Evolutionary conservation across 2,888 invertebrate species (phyloP).

Genomic region (Cosmia pyralina): DNA sequence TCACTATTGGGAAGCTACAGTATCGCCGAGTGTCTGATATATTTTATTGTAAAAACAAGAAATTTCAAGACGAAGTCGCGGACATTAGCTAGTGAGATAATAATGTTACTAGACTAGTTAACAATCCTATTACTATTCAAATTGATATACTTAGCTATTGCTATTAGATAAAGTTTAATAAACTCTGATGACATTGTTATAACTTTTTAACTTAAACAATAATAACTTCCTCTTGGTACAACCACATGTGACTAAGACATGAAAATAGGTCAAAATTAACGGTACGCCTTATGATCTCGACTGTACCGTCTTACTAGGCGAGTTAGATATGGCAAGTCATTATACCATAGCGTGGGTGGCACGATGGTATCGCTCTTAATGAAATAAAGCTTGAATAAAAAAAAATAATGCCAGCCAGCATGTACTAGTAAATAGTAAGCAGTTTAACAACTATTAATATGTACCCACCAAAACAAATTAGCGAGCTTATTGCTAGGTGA

Average conservation of each 20-base stretch:
- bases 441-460: constrained; percentile 39
- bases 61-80: not conserved
- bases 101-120: constrained; percentile 26
- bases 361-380: constrained; percentile 86
- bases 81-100: not conserved
- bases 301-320: constrained; percentile 70
- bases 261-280: constrained; percentile 63
- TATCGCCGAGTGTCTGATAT: too few relatives aligned
- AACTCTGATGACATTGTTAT: constrained; percentile 50
- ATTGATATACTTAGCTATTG: constrained; percentile 18
- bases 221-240: constrained; percentile 40
- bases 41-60: not conserved
- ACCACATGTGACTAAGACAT: constrained; percentile 41
- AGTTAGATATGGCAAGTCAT: constrained; percentile 88
- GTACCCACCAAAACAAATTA: constrained; percentile 46
- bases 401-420: constrained; percentile 73
- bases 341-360: constrained; percentile 87
- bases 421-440: constrained; percentile 67
- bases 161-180: constrained; percentile 46
- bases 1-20: not conserved
- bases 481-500: constrained; percentile 25
- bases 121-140: not conserved
- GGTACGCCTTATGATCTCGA: constrained; percentile 70
- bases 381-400: constrained; percentile 88
- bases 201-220: constrained; percentile 52